Evolutionary conservation across 2,888 invertebrate species (phyloP), one percentile per base, ranked within the genome.

Genomic region (Eupeodes luniger): DNA sequence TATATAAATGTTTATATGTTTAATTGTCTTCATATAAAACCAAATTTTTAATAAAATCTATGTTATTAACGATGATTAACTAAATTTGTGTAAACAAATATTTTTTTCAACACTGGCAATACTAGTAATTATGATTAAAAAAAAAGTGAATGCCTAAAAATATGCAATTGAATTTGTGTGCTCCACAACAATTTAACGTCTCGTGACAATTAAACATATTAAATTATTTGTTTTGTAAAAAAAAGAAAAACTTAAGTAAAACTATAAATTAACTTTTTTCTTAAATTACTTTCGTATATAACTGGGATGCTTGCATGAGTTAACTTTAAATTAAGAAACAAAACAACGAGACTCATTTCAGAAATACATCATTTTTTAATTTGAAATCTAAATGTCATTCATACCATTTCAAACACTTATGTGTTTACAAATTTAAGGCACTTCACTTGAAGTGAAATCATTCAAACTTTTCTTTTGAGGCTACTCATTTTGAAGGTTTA

Each of bases 231-330:
- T 80, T 80, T 74, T 66, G 59, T 76, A 44, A 14, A 9, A 9
- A 49, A 12, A 14, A 9, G 5, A 49, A 12, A 36, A 51, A 59
- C 57, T 77, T 78, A 81, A 88, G 88, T 88, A 88, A 88, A 88
- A 88, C 88, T 88, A 88, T 88, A 81, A 88, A 44, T 69, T 40
- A 69, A 59, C 36, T 76, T 40, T 5, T 40, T 4, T 27, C 27
- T 3, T 53, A 61, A 36, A 36, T 40, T 11, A 81, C 51, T 55
- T 83, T 74, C 78, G 78, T 86, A 74, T 83, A 62, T 80, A 81
- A 84, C 70, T 69, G 59, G 81, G 70, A 81, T 89, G 89, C 87
- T 82, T 89, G 90, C 90, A 90, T 90, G 90, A 90, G 82, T 83
- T 81, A 80, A 81, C 47, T 69, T 66, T 3, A 27, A 44, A 34